phyloP scores from a whole-genome alignment of 2,888 invertebrate genomes.

The Sipha maydis region DNA sequence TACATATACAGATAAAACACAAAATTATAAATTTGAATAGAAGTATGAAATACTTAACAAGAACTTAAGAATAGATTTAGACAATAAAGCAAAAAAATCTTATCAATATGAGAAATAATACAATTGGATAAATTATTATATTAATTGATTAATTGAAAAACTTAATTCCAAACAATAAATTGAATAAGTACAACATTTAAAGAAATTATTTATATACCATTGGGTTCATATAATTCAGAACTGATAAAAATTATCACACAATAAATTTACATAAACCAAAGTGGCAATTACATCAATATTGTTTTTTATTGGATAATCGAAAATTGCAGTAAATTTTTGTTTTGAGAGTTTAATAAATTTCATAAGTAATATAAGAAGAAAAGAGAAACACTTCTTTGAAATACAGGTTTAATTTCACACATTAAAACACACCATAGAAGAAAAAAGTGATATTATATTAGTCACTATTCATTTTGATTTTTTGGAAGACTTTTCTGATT shows the following conservation, averaged over 20 bases:
- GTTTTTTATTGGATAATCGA: background rate
- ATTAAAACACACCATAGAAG: background rate
- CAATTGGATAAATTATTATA: background rate
- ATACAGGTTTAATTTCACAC: constrained; percentile 1
- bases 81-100: no score
- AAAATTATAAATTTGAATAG: background rate
- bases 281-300: background rate
- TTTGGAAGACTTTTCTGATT: constrained; percentile 29
- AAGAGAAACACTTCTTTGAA: background rate
- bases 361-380: background rate
- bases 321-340: background rate
- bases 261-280: background rate
- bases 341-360: background rate
- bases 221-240: background rate
- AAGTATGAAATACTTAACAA: background rate
- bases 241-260: background rate
- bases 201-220: background rate
- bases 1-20: background rate
- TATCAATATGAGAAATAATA: background rate
- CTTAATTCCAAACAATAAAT: background rate
- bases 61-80: background rate
- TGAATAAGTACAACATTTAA: background rate
- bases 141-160: background rate
- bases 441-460: background rate
- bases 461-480: constrained; percentile 11